Evolutionary conservation across 2,797 vertebrate genomes (phyloP).

Genomic region (Xenops minutus): DNA sequence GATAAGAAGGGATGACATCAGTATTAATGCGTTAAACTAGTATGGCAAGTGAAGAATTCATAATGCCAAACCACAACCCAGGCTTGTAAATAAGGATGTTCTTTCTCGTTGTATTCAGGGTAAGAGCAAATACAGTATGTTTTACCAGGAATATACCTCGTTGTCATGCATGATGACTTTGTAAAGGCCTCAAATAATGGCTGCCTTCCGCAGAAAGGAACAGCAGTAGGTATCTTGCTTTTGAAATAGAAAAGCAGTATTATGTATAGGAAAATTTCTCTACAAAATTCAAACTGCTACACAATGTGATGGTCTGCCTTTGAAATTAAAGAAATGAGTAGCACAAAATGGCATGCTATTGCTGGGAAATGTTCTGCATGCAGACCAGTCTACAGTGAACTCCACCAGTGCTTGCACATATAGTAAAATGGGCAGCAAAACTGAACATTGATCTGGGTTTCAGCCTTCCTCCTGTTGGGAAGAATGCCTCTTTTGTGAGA

Average conservation of each 20-base stretch:
- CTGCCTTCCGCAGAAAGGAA: background rate
- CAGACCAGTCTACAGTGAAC: background rate
- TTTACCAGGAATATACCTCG: background rate
- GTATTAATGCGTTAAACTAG: background rate
- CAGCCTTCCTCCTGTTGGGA: background rate
- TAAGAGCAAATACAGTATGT: background rate
- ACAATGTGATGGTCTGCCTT: background rate
- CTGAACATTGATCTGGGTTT: background rate
- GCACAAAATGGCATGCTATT: background rate
- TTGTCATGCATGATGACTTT: background rate
- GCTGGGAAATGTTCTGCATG: background rate
- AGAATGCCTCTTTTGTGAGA: background rate
- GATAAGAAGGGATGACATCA: background rate
- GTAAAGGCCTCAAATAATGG: background rate
- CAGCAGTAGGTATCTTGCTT: background rate
- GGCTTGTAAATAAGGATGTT: background rate
- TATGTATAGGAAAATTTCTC: background rate
- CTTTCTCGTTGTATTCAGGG: background rate
- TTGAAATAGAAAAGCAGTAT: background rate
- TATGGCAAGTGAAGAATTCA: background rate
- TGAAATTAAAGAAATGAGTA: background rate
- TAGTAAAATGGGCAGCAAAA: background rate
- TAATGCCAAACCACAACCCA: constrained; percentile 2
- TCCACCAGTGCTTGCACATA: background rate
- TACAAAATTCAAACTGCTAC: background rate